Base-by-base conservation (phyloP, 64 coral and sea anemone genomes). In the Pachyseris speciosa region DNA sequence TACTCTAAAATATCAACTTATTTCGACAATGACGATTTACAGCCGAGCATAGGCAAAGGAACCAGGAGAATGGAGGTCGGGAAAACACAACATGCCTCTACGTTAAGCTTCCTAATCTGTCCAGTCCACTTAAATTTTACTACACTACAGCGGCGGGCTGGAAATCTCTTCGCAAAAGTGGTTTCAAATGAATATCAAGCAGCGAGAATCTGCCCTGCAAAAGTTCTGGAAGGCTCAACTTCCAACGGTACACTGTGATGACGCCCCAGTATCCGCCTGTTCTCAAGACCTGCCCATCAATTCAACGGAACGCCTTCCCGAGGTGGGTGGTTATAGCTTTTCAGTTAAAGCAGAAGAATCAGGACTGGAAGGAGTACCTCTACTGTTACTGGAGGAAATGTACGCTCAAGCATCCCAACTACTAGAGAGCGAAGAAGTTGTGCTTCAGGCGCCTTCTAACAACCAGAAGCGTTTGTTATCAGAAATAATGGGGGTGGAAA, bases 341-440 rank as follows among this genome's bases (percentile, higher is more conserved):
- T 88, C 86, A 27, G 72, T 89, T 24, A 8, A 41, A 20, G 51
- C 86, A 25, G 86, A 89, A 51, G 52, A 63, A 19, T 89, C 72
- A 15, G 51, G 69, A 1, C 27, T 78, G 33, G 36, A 24, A 12
- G 72, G 86, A 4, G 27, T 89, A 45, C 33, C 86, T 38, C 69
- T 89, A 7, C 36, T 77, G 9, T 89, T 50, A 0, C 57, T 89
- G 12, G 60, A 89, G 17, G 70, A 75, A 9, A 53, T 75, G 26
- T 88, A 37, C 55, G 29, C 27, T n/a, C 28, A 76, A 28, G 73
- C 86, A 9, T 45, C 47, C 12, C 39, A 40, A 15, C 9, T 89
- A 26, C 6, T 66, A 9, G 33, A 10, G 4, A 78, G n/a, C 12
- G 51, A 78, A 42, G 45, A 11, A 13, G 32, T 33, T 9, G 59